A percentile compares a stretch with the other conserved stretches of the same genome.
Evolutionary conservation across 2,797 vertebrate species (phyloP).

Genomic region (Arctocebus calabarensis): DNA sequence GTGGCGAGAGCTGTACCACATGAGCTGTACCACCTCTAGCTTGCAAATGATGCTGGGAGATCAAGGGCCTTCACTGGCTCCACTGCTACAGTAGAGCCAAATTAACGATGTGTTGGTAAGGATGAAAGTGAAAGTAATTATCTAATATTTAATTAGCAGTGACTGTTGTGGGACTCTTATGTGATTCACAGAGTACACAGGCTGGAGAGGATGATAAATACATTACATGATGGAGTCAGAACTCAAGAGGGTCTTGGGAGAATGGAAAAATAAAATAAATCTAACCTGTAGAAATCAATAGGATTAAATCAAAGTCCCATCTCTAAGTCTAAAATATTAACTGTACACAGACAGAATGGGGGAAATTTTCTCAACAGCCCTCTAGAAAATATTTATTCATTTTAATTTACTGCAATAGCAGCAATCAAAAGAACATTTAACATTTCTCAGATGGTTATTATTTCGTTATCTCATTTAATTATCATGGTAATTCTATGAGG

Average conservation of each 20-base stretch:
- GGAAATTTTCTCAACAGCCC: not conserved
- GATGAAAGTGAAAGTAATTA: not conserved
- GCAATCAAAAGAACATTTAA: not conserved
- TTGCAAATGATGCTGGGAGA: constrained; percentile 12
- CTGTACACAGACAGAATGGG: not conserved
- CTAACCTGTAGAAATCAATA: not conserved
- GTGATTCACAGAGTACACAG: not conserved
- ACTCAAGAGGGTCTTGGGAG: not conserved
- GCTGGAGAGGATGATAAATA: not conserved
- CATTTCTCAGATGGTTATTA: not conserved
- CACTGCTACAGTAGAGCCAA: not conserved
- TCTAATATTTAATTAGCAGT: not conserved
- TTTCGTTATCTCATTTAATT: not conserved
- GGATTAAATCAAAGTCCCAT: not conserved
- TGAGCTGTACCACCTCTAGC: not conserved
- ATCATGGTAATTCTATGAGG: not conserved
- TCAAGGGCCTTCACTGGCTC: not conserved
- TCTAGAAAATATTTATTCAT: not conserved
- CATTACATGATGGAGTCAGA: not conserved
- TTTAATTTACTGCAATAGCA: not conserved
- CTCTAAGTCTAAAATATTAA: not conserved
- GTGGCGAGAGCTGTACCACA: not conserved
- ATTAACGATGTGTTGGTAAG: not conserved
- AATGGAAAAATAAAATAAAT: not conserved
- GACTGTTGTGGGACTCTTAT: not conserved